Conservation (phyloP, 2,797 vertebrate species). For the Helarctos malayanus region DNA sequence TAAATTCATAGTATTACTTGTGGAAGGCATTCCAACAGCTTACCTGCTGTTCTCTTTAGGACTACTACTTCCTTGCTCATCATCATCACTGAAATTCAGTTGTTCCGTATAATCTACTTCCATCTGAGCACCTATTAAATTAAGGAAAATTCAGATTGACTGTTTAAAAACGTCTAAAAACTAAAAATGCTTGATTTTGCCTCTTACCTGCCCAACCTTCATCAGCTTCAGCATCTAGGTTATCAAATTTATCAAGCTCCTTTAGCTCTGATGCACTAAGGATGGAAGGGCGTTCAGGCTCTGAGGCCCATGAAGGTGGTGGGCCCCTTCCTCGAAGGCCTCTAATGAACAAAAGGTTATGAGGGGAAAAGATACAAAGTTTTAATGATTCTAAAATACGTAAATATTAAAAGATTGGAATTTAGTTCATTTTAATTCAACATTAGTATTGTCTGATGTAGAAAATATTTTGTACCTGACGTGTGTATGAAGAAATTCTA, state of each 20-base stretch:
- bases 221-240: conserved; percentile 97
- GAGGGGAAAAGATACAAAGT: not conserved
- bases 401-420: conserved; percentile 47
- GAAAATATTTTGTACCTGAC: not conserved
- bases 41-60: conserved; percentile 96
- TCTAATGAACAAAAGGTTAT: conserved; percentile 85
- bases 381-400: not conserved
- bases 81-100: conserved; percentile 99
- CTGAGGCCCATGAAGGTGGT: conserved; percentile 94
- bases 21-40: conserved; percentile 66
- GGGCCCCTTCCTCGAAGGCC: conserved; percentile 91
- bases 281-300: conserved; percentile 96
- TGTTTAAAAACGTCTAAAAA: not conserved
- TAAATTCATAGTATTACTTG: not conserved
- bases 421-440: conserved; percentile 52
- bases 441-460: not conserved
- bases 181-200: not conserved
- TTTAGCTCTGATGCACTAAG: conserved; percentile 98
- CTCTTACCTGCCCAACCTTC: conserved; percentile 98
- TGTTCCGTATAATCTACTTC: conserved; percentile 99
- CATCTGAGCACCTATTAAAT: conserved; percentile 95
- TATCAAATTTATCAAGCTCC: conserved; percentile 97
- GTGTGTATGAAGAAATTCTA: not conserved
- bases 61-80: conserved; percentile 94
- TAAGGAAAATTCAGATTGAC: conserved; percentile 56